These are phyloP conservation scores for Elephantulus edwardii DNA, from an alignment of 2,113 vertebrate species.

Conservation along the genomic window DNA sequence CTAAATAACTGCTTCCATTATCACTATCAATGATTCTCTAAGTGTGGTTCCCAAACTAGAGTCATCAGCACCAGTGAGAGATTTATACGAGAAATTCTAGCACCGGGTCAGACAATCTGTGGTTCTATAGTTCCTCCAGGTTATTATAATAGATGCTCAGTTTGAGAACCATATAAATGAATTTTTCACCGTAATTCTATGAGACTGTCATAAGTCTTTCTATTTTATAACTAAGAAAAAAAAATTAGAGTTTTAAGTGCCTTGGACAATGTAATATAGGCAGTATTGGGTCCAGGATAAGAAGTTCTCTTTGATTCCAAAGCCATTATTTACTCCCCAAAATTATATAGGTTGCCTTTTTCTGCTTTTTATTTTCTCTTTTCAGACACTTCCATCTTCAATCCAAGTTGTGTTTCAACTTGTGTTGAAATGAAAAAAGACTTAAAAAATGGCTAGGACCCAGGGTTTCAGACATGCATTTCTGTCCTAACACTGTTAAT, in stretches of 20 bases:
- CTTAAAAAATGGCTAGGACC: neutral
- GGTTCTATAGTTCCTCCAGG: neutral
- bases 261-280: neutral
- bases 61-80: neutral
- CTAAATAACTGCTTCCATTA: neutral
- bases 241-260: neutral
- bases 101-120: neutral
- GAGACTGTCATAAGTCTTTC: neutral
- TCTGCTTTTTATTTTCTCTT: neutral
- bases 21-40: neutral
- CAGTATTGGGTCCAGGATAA: neutral
- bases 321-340: neutral
- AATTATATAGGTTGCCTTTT: neutral
- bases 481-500: neutral
- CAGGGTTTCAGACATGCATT: neutral
- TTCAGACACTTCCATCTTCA: neutral
- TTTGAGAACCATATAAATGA: constrained; percentile 5
- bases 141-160: neutral
- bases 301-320: neutral
- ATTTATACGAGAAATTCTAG: neutral
- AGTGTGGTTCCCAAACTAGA: neutral
- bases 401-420: neutral
- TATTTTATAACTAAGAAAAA: neutral
- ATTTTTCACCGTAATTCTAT: neutral
- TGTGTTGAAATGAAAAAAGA: neutral